Percentiles rank a stretch among this genome's conserved stretches.
phyloP scores from a whole-genome alignment of 2,888 invertebrate genomes.

The Biston stratarius region DNA sequence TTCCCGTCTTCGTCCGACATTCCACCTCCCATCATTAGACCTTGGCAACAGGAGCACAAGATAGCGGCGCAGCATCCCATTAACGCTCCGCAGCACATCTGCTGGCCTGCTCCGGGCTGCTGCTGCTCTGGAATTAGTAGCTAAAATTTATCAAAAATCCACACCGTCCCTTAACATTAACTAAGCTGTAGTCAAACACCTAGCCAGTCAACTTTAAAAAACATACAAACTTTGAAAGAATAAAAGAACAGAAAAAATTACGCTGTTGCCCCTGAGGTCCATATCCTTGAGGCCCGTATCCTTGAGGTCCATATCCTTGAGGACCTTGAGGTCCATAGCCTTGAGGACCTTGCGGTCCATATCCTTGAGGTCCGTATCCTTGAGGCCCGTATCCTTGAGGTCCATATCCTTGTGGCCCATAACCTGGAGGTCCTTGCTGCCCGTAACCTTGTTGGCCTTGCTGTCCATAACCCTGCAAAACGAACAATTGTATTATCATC shows the following conservation, averaged over 20 bases:
- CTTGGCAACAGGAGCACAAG: conserved; percentile 58
- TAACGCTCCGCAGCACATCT: conserved; percentile 40
- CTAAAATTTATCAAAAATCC: neutral
- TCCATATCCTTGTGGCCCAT: neutral
- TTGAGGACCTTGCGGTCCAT: neutral
- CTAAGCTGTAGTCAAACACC: too few species aligned
- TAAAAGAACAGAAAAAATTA: neutral
- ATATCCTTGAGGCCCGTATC: neutral
- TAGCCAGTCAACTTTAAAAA: too few species aligned
- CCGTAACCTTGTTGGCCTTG: neutral
- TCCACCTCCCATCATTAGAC: conserved; percentile 38
- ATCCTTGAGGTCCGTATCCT: neutral
- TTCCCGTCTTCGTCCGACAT: too few species aligned
- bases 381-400: neutral
- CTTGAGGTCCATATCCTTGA: neutral
- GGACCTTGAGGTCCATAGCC: neutral
- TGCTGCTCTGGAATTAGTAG: neutral
- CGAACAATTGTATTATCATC: neutral
- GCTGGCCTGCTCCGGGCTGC: conserved; percentile 5
- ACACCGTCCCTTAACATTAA: too few species aligned
- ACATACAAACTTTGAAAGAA: too few species aligned
- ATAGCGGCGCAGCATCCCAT: conserved; percentile 56
- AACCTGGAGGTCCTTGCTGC: neutral
- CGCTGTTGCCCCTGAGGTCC: conserved; percentile 18
- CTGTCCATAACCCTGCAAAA: neutral